Evolutionary conservation across 2,797 vertebrate genomes (phyloP), one percentile per base, ranked within the genome.

Genomic region (Naso thynnoides): DNA sequence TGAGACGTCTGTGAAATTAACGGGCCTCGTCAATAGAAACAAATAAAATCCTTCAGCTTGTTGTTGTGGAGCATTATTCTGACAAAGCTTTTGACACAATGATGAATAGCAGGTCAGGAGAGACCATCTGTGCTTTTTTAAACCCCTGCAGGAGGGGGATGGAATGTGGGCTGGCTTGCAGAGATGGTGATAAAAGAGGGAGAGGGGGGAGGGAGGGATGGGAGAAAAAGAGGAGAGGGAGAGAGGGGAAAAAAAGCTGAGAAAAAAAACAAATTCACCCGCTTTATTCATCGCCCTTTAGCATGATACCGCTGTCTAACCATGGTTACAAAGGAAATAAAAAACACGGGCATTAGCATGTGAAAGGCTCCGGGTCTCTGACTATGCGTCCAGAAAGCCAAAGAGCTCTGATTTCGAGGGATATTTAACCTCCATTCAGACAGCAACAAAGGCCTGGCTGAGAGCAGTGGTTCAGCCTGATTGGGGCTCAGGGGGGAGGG

Each of bases 1-100:
- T 98, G 96, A 97, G 96, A 96, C 94, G 93, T 94, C 96, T 93
- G 96, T 86, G 95, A 96, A 97, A 96, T 97, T 95, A 97, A 95
- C 96, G 93, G 94, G 93, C 92, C 96, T 94, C 95, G 89, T 95
- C 96, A 95, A 95, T 96, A 93, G 96, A 96, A 97, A 97, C 96
- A 98, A 97, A 97, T 96, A 91, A 89, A 94, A 95, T 92, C 95
- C 95, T 95, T 94, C 91, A 93, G 95, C 91, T 91, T 93, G 94
- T 94, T 94, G 95, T 95, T 89, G 90, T 87, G 91, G 91, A 93
- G 94, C 94, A 91, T 93, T 93, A 93, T 93, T 93, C 93, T 93
- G 95, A 95, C 93, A 93, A 95, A 94, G 95, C 95, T 95, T 95
- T 91, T 94, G 95, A 95, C 79, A 91, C 94, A 93, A 94, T 93